These are phyloP conservation scores for Hepsetus odoe DNA, from an alignment of 2,113 vertebrate genomes.

Conservation along the genomic window DNA sequence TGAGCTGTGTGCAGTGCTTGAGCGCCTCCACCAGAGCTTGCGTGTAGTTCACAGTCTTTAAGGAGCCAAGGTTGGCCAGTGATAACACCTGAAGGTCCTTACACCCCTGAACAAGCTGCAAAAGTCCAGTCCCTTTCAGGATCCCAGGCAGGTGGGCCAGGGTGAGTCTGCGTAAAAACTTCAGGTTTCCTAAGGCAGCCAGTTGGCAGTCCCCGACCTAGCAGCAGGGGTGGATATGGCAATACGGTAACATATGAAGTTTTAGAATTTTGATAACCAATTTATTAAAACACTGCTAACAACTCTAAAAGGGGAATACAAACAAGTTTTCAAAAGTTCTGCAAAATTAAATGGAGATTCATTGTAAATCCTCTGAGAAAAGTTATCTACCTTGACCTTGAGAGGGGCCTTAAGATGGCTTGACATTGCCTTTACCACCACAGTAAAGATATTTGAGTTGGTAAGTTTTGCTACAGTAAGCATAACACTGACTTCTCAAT, in stretches of 20 bases:
- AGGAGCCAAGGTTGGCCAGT: conserved; percentile 89
- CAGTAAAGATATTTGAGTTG: too few species aligned
- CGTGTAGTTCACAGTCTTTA: conserved; percentile 87
- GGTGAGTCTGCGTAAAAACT: conserved; percentile 82
- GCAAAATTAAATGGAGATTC: too few species aligned
- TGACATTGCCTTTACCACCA: too few species aligned
- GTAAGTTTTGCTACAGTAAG: too few species aligned
- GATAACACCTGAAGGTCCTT: conserved; percentile 85
- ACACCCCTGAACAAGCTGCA: conserved; percentile 83
- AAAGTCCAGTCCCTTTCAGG: conserved; percentile 84
- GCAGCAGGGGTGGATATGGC: background rate
- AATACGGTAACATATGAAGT: background rate
- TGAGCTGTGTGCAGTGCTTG: conserved; percentile 85
- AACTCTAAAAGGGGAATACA: too few species aligned
- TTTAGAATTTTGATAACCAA: too few species aligned
- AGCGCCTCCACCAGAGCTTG: conserved; percentile 87
- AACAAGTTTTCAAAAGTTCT: too few species aligned
- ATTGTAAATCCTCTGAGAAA: too few species aligned
- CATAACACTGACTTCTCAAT: too few species aligned
- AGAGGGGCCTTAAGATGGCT: too few species aligned
- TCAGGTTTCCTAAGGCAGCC: conserved; percentile 82
- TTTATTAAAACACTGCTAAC: too few species aligned
- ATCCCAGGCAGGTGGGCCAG: conserved; percentile 92
- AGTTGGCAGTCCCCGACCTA: conserved; percentile 84
- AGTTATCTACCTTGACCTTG: too few species aligned